phyloP scores from a whole-genome alignment of 2,797 vertebrate species.

The Urophycis tenuis region DNA sequence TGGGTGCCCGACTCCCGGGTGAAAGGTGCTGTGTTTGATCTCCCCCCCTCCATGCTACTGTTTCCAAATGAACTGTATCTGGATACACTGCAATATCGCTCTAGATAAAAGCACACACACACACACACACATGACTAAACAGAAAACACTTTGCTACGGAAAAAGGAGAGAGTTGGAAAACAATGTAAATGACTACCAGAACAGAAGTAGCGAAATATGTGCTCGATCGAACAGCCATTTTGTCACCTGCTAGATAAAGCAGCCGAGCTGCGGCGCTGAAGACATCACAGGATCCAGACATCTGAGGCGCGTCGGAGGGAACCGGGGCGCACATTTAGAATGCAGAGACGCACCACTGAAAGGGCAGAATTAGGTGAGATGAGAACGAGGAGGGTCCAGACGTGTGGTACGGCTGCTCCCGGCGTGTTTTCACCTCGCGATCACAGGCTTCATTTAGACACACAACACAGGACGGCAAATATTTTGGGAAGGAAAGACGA shows the following conservation, averaged over 20 bases:
- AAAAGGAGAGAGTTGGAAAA: constrained; percentile 13
- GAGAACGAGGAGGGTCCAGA: constrained; percentile 43
- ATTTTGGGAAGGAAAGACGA: constrained; percentile 51
- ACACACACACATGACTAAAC: too few species aligned
- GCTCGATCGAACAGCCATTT: neutral
- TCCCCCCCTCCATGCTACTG: too few species aligned
- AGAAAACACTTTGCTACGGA: neutral
- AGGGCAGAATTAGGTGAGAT: constrained; percentile 55
- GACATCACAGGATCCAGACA: neutral
- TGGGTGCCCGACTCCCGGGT: neutral
- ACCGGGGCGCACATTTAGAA: constrained; percentile 35
- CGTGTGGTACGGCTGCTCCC: constrained; percentile 51
- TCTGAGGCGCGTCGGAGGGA: neutral
- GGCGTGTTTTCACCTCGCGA: constrained; percentile 50
- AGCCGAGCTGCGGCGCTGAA: neutral
- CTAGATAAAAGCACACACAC: too few species aligned
- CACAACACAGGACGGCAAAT: constrained; percentile 66
- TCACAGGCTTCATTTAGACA: constrained; percentile 67
- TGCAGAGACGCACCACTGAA: constrained; percentile 35
- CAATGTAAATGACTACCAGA: constrained; percentile 7
- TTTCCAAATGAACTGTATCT: neutral
- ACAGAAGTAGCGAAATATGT: constrained; percentile 16
- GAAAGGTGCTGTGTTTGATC: neutral
- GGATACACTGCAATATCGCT: neutral
- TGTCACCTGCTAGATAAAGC: neutral